These are phyloP conservation scores for Olivierus martensii DNA, from an alignment of 1,140 invertebrate species.

Conservation along the genomic window DNA sequence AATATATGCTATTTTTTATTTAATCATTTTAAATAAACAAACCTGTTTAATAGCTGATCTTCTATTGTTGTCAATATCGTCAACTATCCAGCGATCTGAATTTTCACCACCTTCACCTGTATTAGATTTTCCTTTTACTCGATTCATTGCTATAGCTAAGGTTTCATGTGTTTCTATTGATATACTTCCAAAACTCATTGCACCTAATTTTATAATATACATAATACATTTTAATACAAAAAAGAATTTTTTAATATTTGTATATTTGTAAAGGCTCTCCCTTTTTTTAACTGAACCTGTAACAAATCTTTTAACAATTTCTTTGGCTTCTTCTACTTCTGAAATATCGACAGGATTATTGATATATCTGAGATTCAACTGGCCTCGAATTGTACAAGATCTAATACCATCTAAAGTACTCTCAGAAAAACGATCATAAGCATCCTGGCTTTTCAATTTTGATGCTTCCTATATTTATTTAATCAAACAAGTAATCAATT, in stretches of 20 bases:
- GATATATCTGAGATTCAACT: conserved; percentile 68
- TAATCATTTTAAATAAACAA: no score
- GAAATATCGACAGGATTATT: conserved; percentile 53
- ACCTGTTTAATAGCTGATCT: conserved; percentile 53
- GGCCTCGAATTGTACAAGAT: conserved; percentile 80
- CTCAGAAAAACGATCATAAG: conserved; percentile 79
- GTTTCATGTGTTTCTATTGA: conserved; percentile 88
- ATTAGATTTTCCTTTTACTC: conserved; percentile 88
- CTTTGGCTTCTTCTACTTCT: conserved; percentile 77
- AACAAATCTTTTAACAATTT: conserved; percentile 87
- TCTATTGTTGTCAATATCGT: conserved; percentile 50
- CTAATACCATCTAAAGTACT: conserved; percentile 70
- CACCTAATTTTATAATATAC: conserved; percentile 28
- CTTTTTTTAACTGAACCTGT: conserved; percentile 32
- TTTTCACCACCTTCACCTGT: conserved; percentile 87
- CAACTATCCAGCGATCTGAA: conserved; percentile 60
- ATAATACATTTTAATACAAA: neutral
- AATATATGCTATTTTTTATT: no score
- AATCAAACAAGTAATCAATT: neutral
- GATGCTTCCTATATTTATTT: conserved; percentile 50
- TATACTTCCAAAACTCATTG: conserved; percentile 88
- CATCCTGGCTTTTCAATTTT: conserved; percentile 55
- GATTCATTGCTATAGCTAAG: conserved; percentile 93
- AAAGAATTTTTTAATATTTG: neutral
- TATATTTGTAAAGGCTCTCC: no score